Conservation (phyloP, 2,113 vertebrate species). For the Eubucco bourcierii region DNA sequence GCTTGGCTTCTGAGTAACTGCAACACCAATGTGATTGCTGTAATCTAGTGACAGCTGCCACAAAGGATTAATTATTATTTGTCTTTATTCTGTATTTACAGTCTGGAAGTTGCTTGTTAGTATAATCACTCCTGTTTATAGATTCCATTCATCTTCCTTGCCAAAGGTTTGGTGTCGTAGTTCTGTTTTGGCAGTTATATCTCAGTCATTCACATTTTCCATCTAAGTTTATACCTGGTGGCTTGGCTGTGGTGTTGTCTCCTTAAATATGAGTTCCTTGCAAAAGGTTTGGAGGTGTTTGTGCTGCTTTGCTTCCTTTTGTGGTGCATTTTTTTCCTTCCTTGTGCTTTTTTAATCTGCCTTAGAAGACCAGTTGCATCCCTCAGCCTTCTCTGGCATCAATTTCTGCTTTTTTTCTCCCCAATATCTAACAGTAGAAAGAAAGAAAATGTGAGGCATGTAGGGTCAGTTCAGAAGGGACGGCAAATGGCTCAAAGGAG, state of each 20-base stretch:
- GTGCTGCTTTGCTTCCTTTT: slow-evolving; percentile 49
- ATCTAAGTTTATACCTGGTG: background rate
- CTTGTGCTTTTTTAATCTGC: slow-evolving; percentile 54
- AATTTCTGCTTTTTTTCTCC: slow-evolving; percentile 27
- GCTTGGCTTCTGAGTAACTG: background rate
- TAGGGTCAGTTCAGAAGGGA: background rate
- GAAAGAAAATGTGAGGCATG: slow-evolving; percentile 32
- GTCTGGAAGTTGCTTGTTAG: slow-evolving; percentile 3
- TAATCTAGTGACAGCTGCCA: slow-evolving; percentile 38
- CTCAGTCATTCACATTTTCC: background rate
- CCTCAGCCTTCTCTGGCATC: slow-evolving; percentile 25
- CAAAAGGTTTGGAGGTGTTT: background rate
- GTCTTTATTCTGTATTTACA: slow-evolving; percentile 28
- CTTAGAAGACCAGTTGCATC: slow-evolving; percentile 20
- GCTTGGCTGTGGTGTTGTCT: background rate
- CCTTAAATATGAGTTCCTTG: slow-evolving; percentile 9
- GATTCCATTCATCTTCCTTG: slow-evolving; percentile 4
- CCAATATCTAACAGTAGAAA: slow-evolving; percentile 45
- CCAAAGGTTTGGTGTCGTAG: background rate
- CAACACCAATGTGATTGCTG: slow-evolving; percentile 21
- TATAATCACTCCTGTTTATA: slow-evolving; percentile 30
- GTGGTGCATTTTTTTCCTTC: slow-evolving; percentile 9
- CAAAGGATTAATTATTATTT: slow-evolving; percentile 51
- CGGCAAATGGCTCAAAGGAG: too few relatives aligned
- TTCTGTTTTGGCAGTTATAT: background rate